Conservation (phyloP, 2,113 vertebrate species). For the Centropus bengalensis region DNA sequence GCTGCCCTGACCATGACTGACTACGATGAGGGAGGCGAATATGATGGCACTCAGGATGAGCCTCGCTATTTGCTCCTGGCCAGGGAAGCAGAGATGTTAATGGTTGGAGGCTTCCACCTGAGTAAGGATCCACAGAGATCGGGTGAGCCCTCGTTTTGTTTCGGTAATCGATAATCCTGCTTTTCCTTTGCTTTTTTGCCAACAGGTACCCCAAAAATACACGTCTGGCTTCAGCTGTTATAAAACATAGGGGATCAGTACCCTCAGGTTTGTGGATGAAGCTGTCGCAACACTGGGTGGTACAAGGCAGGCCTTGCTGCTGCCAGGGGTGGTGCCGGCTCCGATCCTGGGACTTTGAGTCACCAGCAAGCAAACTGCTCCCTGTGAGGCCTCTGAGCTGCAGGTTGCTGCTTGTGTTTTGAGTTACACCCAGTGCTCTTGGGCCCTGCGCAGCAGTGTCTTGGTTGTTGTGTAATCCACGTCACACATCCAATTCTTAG, state of each 20-base stretch:
- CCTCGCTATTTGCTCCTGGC: constrained; percentile 89
- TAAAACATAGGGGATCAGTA: not conserved
- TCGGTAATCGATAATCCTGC: not conserved
- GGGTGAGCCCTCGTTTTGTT: constrained; percentile 71
- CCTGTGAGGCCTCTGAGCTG: not conserved
- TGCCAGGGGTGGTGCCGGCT: not conserved
- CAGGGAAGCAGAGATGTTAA: constrained; percentile 90
- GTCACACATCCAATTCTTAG: not conserved
- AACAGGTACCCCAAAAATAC: not conserved
- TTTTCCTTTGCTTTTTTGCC: not conserved
- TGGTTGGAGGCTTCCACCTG: constrained; percentile 81
- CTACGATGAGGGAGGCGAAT: constrained; percentile 94
- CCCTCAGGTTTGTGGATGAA: not conserved
- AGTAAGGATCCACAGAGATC: constrained; percentile 85
- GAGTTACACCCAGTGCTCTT: not conserved
- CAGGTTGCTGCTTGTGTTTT: not conserved
- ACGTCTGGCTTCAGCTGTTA: not conserved
- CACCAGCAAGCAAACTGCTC: not conserved
- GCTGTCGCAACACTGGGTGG: not conserved
- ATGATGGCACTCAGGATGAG: constrained; percentile 90
- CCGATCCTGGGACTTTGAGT: not conserved
- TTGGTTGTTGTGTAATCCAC: not conserved
- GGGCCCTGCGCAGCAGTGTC: not conserved
- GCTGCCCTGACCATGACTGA: constrained; percentile 87
- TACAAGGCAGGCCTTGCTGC: not conserved